Evolutionary conservation across 2,888 invertebrate genomes (phyloP).

Genomic region (Metalampra italica): DNA sequence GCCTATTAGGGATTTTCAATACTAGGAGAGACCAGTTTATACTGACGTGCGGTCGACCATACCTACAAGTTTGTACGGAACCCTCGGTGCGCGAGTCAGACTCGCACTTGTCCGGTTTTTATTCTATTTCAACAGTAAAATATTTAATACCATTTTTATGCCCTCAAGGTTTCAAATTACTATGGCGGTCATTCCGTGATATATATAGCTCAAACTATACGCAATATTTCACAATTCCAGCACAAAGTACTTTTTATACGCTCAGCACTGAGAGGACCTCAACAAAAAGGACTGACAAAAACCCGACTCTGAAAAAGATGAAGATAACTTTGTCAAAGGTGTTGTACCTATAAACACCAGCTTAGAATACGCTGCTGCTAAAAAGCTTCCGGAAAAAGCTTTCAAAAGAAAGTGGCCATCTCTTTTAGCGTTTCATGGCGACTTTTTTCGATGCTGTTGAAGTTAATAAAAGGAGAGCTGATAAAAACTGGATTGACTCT

Average conservation of each 20-base stretch:
- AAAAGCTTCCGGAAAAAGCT: conserved; percentile 19
- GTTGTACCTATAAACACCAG: conserved; percentile 36
- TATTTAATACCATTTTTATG: too few species aligned
- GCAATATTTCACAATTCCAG: conserved; percentile 1
- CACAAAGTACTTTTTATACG: conserved; percentile 2
- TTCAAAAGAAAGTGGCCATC: conserved; percentile 37
- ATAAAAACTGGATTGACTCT: neutral
- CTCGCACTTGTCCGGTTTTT: too few species aligned
- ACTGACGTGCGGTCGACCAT: too few species aligned
- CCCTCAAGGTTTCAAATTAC: conserved; percentile 3
- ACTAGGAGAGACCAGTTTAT: too few species aligned
- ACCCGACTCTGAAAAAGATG: conserved; percentile 42
- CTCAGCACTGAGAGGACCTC: neutral
- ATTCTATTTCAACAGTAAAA: too few species aligned
- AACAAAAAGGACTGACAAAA: conserved; percentile 3
- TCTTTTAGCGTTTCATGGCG: conserved; percentile 27
- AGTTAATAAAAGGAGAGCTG: conserved; percentile 1
- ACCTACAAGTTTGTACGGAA: too few species aligned
- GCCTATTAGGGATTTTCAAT: too few species aligned
- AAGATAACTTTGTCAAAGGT: conserved; percentile 55
- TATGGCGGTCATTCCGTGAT: too few species aligned
- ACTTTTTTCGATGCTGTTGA: conserved; percentile 29
- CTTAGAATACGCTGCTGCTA: conserved; percentile 32
- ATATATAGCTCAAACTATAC: conserved; percentile 8
- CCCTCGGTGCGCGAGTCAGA: too few species aligned